Base-by-base conservation (phyloP, 1,140 invertebrate genomes). In the Danaus plexippus region DNA sequence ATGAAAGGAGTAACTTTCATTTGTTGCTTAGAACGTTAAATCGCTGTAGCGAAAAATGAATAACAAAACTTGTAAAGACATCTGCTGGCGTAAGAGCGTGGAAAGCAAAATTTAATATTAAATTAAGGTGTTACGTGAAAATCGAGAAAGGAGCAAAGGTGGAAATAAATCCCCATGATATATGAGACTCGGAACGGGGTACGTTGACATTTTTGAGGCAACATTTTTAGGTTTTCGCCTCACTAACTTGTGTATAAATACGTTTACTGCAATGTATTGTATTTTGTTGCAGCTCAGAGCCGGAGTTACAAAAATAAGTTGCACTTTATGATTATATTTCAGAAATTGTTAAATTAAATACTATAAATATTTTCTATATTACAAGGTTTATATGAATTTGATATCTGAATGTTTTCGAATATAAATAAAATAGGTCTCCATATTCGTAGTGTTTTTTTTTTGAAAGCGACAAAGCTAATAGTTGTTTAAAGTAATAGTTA, bases 71-170 rank as follows among this genome's bases (percentile, higher is more conserved):
- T 62, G 72, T 74, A 73, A 77, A 77, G 76, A 80, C 77, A 85
- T 82, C 76, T 80, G 79, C 68, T 75, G 67, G 64, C 68, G 49
- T 42, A 64, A 56, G 52, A 61, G 66, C 57, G 63, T 67, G 61
- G 66, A 80, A 76, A 73, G 78, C 77, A 74, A 69, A 85, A 83
- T 85, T 85, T 85, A 80, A 83, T 83, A 85, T 83, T 85, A 81
- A 85, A 85, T 83, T 85, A 85, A 82, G 80, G 82, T 76, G 75
- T 85, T 82, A 75, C 75, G 73, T 73, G 64, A 67, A 79, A 82
- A 85, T 83, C 79, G 82, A 80, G 82, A 76, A 76, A 77, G 73
- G 77, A 73, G 73, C 76, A 71, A 71, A 80, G 80, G 77, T 82
- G 73, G 67, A 67, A 74, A 82, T 85, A 85, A 85, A 85, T 85